Evolutionary conservation across 2,888 invertebrate species (phyloP), one percentile per base, ranked within the genome.

Genomic region (Junonia oenone): DNA sequence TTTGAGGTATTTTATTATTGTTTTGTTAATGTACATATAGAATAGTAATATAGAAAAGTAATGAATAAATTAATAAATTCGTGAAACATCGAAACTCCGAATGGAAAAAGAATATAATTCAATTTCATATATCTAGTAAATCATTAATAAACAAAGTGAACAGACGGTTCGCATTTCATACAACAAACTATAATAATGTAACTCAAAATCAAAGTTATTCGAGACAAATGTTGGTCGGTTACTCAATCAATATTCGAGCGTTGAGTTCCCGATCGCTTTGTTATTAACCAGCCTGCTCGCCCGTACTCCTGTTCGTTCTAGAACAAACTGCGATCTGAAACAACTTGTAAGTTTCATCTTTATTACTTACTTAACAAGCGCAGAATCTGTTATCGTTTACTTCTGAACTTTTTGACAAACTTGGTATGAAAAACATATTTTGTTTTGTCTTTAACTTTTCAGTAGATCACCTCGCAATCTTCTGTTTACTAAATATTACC

Each of bases 241-340:
- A 63, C 62, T 67, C 64, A 66, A 66, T 67, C 63, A 63, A 67
- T 67, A 69, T 66, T 68, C 68, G 66, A 68, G 68, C 71, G 71
- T 69, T 68, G 61, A 67, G 64, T 66, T 67, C 60, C 67, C 63
- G 35, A 52, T 51, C 69, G 46, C 46, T 67, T 68, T 70, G 72
- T 72, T 73, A 69, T 71, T 68, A 67, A 69, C 61, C 61, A 68
- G 65, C 64, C 63, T 76, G 78, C 76, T 75, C 78, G 75, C 74
- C 69, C 72, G 66, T n/a, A 73, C 71, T 51, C 19, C 29, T 43
- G 29, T 43, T 51, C 6, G 43, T 31, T 11, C 17, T 17, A 27
- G 13, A 43, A 29, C 14, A 51, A 43, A 40, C 15, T 51, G 40
- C 29, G 13, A 51, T 13, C 51, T 9, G 27, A 13, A 45, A 27